phyloP scores from a whole-genome alignment of 1,140 invertebrate species.

The Aphis craccivora region DNA sequence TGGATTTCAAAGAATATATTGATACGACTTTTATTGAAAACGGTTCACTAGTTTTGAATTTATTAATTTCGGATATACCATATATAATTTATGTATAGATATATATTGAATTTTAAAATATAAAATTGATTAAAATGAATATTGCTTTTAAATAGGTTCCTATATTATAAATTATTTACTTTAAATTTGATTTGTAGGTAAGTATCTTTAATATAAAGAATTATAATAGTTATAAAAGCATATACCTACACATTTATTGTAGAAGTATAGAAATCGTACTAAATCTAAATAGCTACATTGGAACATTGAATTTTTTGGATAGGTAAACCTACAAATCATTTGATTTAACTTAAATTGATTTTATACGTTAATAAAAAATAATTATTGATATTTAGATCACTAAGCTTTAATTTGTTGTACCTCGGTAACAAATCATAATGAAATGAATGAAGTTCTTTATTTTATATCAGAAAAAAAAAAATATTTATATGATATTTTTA shows the following conservation, averaged over 20 bases:
- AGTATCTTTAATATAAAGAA: not conserved
- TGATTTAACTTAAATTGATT: not conserved
- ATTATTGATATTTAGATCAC: not conserved
- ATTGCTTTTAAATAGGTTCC: too few species aligned
- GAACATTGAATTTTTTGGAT: not conserved
- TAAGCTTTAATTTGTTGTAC: too few species aligned
- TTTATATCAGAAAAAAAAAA: not conserved
- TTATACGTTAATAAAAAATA: not conserved
- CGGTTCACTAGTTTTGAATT: too few species aligned
- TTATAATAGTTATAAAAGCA: not conserved
- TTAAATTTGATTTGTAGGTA: too few species aligned
- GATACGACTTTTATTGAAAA: too few species aligned
- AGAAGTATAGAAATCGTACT: not conserved
- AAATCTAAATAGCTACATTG: not conserved
- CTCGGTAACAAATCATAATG: not conserved
- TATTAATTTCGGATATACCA: too few species aligned
- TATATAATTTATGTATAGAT: too few species aligned
- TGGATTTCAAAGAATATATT: too few species aligned
- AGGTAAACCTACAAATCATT: not conserved
- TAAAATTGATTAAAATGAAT: too few species aligned
- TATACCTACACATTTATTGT: not conserved
- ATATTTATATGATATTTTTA: not conserved
- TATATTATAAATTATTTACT: too few species aligned
- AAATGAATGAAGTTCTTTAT: not conserved
- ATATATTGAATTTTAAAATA: too few species aligned